Percentiles rank a stretch among this genome's conserved stretches.
phyloP scores from a whole-genome alignment of 2,113 vertebrate genomes.

The Beaufortia kweichowensis region DNA sequence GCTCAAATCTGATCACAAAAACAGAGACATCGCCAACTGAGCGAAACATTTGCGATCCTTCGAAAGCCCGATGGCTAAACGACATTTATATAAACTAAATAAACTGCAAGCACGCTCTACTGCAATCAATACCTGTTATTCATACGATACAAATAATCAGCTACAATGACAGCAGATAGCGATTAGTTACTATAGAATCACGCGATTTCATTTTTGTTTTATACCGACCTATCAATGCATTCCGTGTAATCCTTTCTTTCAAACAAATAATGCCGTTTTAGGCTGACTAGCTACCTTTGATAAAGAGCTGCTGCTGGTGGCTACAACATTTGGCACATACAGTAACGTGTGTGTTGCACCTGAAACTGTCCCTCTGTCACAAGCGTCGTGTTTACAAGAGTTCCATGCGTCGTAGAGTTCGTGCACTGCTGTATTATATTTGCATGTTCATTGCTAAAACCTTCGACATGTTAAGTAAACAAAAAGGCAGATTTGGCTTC shows the following conservation, averaged over 20 bases:
- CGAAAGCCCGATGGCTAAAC: neutral
- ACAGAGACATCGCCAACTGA: neutral
- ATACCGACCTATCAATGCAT: slow-evolving; percentile 21
- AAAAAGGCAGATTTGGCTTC: no score
- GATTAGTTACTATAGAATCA: neutral
- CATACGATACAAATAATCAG: neutral
- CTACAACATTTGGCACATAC: neutral
- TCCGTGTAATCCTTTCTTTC: neutral
- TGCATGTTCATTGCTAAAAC: no score
- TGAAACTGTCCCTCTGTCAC: slow-evolving; percentile 13
- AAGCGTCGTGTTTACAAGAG: neutral
- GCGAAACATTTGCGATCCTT: neutral
- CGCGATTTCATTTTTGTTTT: neutral
- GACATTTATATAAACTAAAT: neutral
- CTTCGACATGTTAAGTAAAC: no score
- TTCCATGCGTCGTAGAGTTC: neutral
- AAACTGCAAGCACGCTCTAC: neutral
- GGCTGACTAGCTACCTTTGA: neutral
- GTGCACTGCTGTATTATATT: no score
- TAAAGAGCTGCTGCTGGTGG: neutral
- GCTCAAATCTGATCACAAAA: slow-evolving; percentile 22
- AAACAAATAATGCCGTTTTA: neutral
- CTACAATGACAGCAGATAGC: neutral
- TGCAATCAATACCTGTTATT: neutral
- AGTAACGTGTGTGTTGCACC: slow-evolving; percentile 39